These are phyloP conservation scores for Diaphora mendica DNA, from an alignment of 2,888 invertebrate species.

Conservation along the genomic window DNA sequence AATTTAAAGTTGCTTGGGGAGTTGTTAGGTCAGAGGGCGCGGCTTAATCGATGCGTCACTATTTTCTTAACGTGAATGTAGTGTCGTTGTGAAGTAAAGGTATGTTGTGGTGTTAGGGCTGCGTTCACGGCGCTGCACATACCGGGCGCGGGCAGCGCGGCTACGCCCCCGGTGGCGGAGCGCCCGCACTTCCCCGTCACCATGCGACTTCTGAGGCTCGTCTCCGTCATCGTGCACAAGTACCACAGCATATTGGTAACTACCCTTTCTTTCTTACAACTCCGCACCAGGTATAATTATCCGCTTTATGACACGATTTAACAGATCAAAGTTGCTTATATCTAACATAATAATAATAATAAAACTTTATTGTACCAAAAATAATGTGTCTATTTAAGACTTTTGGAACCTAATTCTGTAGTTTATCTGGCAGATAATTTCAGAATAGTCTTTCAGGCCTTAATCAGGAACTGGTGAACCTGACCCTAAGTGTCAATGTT, in stretches of 20 bases:
- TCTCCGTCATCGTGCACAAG: constrained; percentile 96
- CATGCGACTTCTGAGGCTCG: constrained; percentile 96
- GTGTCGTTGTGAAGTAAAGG: neutral
- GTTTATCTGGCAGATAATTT: no score
- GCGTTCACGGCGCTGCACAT: constrained; percentile 77
- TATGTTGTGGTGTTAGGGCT: constrained; percentile 59
- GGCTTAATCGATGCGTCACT: neutral
- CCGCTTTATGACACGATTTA: no score
- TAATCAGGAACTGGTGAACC: no score
- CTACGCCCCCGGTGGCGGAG: constrained; percentile 89
- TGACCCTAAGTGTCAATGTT: no score
- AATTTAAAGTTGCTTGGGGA: no score
- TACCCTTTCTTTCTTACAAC: neutral
- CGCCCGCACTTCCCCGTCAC: constrained; percentile 99
- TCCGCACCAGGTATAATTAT: no score
- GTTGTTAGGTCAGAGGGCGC: neutral
- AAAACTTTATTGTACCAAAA: no score
- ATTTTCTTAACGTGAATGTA: neutral
- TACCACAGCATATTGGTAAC: constrained; percentile 95
- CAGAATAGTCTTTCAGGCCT: no score
- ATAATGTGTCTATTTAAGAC: no score
- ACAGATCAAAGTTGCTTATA: no score
- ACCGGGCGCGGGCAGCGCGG: constrained; percentile 84
- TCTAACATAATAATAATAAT: no score
- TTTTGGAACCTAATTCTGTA: no score